Base-by-base conservation (phyloP, 2,888 invertebrate genomes). In the Erebia epiphron region DNA sequence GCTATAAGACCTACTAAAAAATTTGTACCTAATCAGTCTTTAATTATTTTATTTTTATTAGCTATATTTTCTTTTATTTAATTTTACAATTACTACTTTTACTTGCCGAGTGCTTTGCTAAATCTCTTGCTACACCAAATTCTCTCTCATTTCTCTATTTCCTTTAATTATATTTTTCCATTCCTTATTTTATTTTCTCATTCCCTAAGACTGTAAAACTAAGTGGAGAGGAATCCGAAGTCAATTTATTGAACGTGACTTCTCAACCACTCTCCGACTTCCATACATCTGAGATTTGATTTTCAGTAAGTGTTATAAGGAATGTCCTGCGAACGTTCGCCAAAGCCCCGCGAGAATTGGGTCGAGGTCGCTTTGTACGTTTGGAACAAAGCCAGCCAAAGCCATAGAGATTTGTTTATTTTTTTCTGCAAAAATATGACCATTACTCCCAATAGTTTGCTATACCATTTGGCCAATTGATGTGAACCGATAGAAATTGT, bases 371-470 rank as follows among this genome's bases (percentile, higher is more conserved):
- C 58, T 18, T 61, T 60, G 60, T 61, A 49, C 60, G 61, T 61
- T 67, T 67, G 67, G 67, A 67, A 67, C 67, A 67, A 67, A 67
- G 67, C 67, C 67, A 67, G 67, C 50, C 67, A 52, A 50, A 67
- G 52, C 67, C 52, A 41, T 26, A 61, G 41, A n/a, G 60, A 61
- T 67, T 67, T 58, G 66, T 43, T 46, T 67, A 16, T 50, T 50
- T 66, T 67, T 67, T 67, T 67, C 60, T 26, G 11, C 16, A 14
- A 61, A 67, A 67, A 58, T 49, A 58, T 67, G 49, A 67, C 50
- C 18, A 52, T 67, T 61, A 52, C 18, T 49, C 49, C 46, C 46
- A 13, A 62, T 49, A 62, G 49, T 49, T 10, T 49, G 62, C 49
- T 49, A 62, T 21, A 62, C 61, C 13, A 49, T 62, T 62, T 8